Evolutionary conservation across 1,140 invertebrate species (phyloP).

Genomic region (Brachionus asplanchnoidis): DNA sequence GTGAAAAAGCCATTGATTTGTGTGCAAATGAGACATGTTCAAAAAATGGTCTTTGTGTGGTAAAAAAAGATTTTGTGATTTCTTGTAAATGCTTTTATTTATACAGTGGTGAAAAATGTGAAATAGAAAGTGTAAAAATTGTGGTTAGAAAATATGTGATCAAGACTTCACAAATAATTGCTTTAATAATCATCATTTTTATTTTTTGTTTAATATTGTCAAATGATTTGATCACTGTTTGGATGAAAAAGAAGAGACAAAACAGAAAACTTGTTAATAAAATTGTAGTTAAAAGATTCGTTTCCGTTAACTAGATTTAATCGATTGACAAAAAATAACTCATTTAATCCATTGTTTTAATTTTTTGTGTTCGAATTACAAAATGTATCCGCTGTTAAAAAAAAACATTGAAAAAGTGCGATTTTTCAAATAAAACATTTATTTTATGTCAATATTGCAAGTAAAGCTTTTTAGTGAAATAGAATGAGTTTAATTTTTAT

Average conservation of each 20-base stretch:
- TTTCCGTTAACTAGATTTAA: background rate
- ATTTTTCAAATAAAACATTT: no score
- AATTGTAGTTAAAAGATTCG: background rate
- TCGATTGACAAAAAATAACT: background rate
- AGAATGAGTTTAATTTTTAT: no score
- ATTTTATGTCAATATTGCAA: no score
- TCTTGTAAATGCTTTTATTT: conserved; percentile 10
- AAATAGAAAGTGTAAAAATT: background rate
- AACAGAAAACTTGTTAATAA: background rate
- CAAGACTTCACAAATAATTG: background rate
- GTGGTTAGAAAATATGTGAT: background rate
- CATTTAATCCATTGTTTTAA: background rate
- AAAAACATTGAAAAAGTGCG: no score
- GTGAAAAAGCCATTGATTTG: background rate
- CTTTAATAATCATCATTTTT: background rate
- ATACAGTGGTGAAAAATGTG: background rate
- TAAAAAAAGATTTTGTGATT: background rate
- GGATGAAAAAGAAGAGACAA: background rate
- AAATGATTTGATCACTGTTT: background rate
- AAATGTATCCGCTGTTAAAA: no score
- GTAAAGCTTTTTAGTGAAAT: no score
- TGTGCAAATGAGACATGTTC: conserved; percentile 21
- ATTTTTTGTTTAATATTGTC: background rate
- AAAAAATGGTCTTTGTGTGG: background rate
- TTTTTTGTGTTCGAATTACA: no score